These are phyloP conservation scores for Ceyx cyanopectus DNA, from an alignment of 2,113 vertebrate genomes.

Conservation along the genomic window DNA sequence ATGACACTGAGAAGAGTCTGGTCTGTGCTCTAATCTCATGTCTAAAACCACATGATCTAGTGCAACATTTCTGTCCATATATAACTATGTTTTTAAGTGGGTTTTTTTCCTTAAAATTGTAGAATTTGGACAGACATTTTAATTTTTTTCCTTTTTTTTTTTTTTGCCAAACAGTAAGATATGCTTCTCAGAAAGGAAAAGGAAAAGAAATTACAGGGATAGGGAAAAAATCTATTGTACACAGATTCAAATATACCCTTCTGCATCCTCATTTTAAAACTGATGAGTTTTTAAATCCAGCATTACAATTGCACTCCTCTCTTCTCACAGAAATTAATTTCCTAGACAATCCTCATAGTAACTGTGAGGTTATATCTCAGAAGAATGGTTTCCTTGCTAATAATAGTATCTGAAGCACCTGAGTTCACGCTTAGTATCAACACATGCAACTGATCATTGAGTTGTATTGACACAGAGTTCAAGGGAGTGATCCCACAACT, in stretches of 20 bases:
- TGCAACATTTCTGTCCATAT: too few relatives aligned
- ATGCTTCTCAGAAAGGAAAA: neutral
- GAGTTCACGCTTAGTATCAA: neutral
- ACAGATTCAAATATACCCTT: neutral
- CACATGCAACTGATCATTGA: neutral
- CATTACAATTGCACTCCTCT: neutral
- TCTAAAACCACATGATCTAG: too few relatives aligned
- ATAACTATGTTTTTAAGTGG: too few relatives aligned
- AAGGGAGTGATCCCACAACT: neutral
- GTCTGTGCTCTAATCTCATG: too few relatives aligned
- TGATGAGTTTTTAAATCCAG: neutral
- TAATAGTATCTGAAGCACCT: neutral
- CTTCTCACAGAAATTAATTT: neutral
- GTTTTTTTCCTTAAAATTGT: neutral
- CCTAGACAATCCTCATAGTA: neutral
- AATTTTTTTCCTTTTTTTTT: too few relatives aligned
- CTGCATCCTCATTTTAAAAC: neutral
- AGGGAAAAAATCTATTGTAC: neutral
- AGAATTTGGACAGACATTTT: neutral
- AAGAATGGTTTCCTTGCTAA: neutral
- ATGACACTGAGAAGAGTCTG: too few relatives aligned
- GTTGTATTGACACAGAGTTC: neutral
- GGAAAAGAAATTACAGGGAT: neutral
- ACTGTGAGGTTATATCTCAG: neutral
- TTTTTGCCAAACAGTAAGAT: neutral